Evolutionary conservation across 2,888 invertebrate species (phyloP).

Genomic region (Ophion costatus): DNA sequence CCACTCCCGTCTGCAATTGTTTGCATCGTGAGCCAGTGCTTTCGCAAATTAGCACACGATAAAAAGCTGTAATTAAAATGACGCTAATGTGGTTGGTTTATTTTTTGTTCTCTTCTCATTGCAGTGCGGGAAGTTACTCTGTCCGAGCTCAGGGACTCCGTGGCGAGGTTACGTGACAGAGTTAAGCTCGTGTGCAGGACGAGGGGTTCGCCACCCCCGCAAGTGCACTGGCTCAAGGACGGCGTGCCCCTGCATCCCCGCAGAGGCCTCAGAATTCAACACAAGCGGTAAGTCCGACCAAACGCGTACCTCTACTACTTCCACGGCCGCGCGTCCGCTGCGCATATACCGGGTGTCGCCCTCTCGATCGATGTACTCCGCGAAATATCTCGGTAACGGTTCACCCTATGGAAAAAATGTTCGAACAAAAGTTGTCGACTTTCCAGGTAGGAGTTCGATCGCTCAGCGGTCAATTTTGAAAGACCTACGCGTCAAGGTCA

Average conservation of each 20-base stretch:
- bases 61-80: conserved; percentile 33
- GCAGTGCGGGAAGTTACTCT: conserved; percentile 82
- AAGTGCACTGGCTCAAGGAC: conserved; percentile 82
- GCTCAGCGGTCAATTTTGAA: no score
- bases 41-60: conserved; percentile 60
- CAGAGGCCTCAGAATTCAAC: conserved; percentile 82
- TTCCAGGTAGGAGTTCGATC: no score
- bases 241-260: conserved; percentile 81
- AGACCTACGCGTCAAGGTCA: no score
- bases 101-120: conserved; percentile 65
- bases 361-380: no score
- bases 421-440: no score
- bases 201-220: conserved; percentile 82
- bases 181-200: conserved; percentile 83
- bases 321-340: not conserved
- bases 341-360: not conserved
- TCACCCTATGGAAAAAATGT: no score
- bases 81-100: conserved; percentile 26
- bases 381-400: no score
- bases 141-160: conserved; percentile 83
- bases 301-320: conserved; percentile 57
- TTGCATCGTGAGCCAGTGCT: no score
- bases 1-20: no score
- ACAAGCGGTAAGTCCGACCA: conserved; percentile 80
- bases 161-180: conserved; percentile 82